Evolutionary conservation across 2,888 invertebrate genomes (phyloP), one percentile per base, ranked within the genome.

Genomic region (Euplagia quadripunctaria): DNA sequence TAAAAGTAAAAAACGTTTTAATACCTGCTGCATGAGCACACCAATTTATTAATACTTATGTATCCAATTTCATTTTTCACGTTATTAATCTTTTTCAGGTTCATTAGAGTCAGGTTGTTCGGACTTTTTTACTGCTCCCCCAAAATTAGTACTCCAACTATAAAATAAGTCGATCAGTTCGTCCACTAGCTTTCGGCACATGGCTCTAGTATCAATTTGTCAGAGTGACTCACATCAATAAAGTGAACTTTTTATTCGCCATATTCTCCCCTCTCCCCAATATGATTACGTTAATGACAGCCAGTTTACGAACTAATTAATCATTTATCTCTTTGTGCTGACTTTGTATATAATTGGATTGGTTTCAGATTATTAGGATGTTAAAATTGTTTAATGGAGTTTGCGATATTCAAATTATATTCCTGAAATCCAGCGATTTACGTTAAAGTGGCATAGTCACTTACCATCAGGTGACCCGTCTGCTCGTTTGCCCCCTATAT

Each of bases 171-270:
- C 69, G 77, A 74, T 77, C 70, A 68, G 64, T n/a, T 16, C 12
- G 46, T 75, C 69, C 49, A 64, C 69, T 31, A 31, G 31, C 31
- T 49, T 68, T 31, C 55, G 43, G 77, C 83, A 82, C 80, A 84
- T 77, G 80, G 80, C 77, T 76, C 63, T 82, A 83, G 85, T 81
- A 77, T 84, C 83, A 83, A 83, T 83, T 84, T 83, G 85, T 82
- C 73, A 76, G 75, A 83, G 83, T 84, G 85, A 80, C 81, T 82
- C 78, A 83, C 85, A 85, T 79, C 84, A 81, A 84, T 84, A 84
- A 84, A 84, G 66, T 80, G 81, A 88, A 89, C 79, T 89, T 89
- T 89, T 89, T 89, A 89, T 89, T 89, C 74, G 81, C 87, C 82
- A 86, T 88, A 87, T 87, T 83, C 76, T 75, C 75, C 77, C 82